Evolutionary conservation across 2,113 vertebrate genomes (phyloP).

Genomic region (Takifugu flavidus): DNA sequence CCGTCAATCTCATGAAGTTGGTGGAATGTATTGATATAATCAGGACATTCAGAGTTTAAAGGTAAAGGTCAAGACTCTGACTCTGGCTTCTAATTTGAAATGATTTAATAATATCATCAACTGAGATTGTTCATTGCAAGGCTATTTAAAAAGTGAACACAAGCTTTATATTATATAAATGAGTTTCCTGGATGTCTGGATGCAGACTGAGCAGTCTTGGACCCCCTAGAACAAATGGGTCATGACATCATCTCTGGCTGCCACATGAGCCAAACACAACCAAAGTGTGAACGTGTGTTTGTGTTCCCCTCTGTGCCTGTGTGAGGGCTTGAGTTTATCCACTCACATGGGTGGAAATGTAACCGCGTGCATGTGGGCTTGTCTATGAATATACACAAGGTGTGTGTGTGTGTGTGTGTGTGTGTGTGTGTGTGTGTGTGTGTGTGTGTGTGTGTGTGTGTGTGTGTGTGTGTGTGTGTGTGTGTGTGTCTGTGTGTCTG

Average conservation of each 20-base stretch:
- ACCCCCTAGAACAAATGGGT: slow-evolving; percentile 58
- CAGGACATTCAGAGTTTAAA: slow-evolving; percentile 20
- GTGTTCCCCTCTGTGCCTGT: slow-evolving; percentile 21
- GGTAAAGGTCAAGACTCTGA: slow-evolving; percentile 22
- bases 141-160: neutral
- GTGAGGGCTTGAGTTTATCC: slow-evolving; percentile 39
- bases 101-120: too few relatives aligned
- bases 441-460: neutral
- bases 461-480: slow-evolving; percentile 45
- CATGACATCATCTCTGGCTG: slow-evolving; percentile 67
- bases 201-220: slow-evolving; percentile 25
- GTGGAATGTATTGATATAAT: slow-evolving; percentile 30
- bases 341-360: slow-evolving; percentile 31
- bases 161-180: too few relatives aligned
- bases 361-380: slow-evolving; percentile 17
- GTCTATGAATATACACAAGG: too few relatives aligned
- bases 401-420: too few relatives aligned
- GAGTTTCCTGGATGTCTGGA: slow-evolving; percentile 8
- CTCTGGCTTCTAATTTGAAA: neutral
- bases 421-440: slow-evolving; percentile 6
- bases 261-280: slow-evolving; percentile 39
- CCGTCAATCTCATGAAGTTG: slow-evolving; percentile 15
- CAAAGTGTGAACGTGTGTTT: slow-evolving; percentile 31
- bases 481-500: slow-evolving; percentile 26
- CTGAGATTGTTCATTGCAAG: neutral